These are phyloP conservation scores for Cyanoderma ruficeps DNA, from an alignment of 2,113 vertebrate genomes.

Conservation along the genomic window DNA sequence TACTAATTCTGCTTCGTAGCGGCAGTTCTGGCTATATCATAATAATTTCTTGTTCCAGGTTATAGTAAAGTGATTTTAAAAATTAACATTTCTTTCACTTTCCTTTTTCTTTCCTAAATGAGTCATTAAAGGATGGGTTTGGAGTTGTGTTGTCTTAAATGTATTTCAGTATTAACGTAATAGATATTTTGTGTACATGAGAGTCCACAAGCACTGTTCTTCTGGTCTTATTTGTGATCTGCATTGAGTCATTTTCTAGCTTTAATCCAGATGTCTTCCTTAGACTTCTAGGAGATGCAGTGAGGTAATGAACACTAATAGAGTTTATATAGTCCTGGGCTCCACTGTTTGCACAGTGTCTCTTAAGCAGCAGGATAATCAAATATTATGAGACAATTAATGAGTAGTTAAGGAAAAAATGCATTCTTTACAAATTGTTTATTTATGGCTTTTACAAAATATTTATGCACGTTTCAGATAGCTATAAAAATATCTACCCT, in stretches of 20 bases:
- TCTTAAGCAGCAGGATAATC: not conserved
- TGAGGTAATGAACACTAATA: not conserved
- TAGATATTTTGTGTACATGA: not conserved
- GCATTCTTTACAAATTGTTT: not conserved
- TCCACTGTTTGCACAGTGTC: not conserved
- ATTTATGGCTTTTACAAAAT: not conserved
- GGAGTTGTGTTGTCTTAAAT: not conserved
- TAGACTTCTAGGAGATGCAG: not conserved
- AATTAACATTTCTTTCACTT: not conserved
- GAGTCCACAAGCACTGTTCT: not conserved
- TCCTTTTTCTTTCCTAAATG: not conserved
- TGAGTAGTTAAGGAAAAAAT: not conserved
- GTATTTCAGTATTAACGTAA: not conserved
- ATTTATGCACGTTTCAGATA: not conserved
- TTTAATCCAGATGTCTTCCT: slow-evolving; percentile 7
- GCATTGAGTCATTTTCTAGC: not conserved
- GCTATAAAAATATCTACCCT: not conserved
- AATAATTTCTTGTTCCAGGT: not conserved
- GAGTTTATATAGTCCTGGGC: not conserved
- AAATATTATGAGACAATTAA: not conserved
- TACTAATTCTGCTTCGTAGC: not conserved
- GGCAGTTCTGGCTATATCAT: not conserved
- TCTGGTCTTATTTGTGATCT: not conserved
- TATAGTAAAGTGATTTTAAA: not conserved
- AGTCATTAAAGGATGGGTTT: not conserved